These are phyloP conservation scores for Apus apus DNA, from an alignment of 2,113 vertebrate genomes.

Conservation along the genomic window DNA sequence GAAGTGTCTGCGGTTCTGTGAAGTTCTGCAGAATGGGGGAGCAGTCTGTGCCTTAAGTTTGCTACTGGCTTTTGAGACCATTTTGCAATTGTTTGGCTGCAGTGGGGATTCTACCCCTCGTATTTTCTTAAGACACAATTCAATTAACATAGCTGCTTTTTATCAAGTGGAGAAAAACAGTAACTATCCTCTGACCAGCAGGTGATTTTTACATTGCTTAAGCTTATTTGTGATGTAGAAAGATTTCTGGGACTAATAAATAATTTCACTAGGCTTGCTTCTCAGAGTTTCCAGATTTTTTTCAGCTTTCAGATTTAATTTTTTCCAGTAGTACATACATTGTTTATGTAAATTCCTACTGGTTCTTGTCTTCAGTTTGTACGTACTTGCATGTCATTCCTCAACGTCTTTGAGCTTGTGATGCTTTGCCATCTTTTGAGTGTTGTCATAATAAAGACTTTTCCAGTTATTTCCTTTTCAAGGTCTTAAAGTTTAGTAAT, in stretches of 20 bases:
- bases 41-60: background rate
- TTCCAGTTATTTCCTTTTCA: background rate
- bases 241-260: background rate
- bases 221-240: background rate
- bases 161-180: background rate
- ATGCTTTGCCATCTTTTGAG: background rate
- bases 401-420: background rate
- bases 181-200: background rate
- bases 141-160: background rate
- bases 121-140: background rate
- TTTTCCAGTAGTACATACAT: background rate
- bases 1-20: background rate
- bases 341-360: background rate
- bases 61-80: background rate
- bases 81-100: background rate
- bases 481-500: background rate
- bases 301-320: background rate
- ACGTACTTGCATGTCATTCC: background rate
- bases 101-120: background rate
- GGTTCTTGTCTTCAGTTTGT: background rate
- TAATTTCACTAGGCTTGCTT: background rate
- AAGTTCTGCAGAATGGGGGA: background rate
- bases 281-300: background rate
- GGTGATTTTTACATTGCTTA: background rate
- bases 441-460: background rate